Conservation (phyloP, 2,888 invertebrate genomes). For the Amphipyra berbera region DNA sequence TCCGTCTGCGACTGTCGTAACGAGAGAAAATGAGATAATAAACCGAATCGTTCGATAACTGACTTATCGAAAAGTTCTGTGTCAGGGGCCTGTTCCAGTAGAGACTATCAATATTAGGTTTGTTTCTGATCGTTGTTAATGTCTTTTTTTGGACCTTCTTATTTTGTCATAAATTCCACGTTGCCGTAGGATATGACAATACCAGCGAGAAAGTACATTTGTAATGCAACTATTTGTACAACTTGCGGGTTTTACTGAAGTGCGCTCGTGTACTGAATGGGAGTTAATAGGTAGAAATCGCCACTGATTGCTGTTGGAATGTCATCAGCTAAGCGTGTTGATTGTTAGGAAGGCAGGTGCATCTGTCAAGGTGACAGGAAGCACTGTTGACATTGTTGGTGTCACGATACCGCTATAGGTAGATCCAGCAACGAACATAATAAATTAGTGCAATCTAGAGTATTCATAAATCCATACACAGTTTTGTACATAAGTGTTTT, state of each 20-base stretch:
- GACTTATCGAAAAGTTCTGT: no score
- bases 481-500: no score
- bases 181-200: conserved; percentile 19
- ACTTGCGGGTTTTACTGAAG: conserved; percentile 21
- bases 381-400: background rate
- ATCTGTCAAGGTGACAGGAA: conserved; percentile 6
- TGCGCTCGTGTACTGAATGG: conserved; percentile 21
- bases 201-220: conserved; percentile 13
- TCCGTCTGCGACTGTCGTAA: no score
- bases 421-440: no score
- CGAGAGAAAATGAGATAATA: no score
- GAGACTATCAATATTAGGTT: no score
- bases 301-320: conserved; percentile 17
- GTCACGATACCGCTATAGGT: background rate
- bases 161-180: background rate
- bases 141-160: background rate
- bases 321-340: background rate
- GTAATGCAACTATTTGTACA: conserved; percentile 53
- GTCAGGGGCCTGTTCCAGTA: no score
- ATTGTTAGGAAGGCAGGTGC: background rate
- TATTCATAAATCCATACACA: no score
- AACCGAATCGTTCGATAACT: no score
- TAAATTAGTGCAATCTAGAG: no score
- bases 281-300: conserved; percentile 32
- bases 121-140: no score